These are phyloP conservation scores for Heteropelma amictum DNA, from an alignment of 2,888 invertebrate genomes.

Conservation along the genomic window DNA sequence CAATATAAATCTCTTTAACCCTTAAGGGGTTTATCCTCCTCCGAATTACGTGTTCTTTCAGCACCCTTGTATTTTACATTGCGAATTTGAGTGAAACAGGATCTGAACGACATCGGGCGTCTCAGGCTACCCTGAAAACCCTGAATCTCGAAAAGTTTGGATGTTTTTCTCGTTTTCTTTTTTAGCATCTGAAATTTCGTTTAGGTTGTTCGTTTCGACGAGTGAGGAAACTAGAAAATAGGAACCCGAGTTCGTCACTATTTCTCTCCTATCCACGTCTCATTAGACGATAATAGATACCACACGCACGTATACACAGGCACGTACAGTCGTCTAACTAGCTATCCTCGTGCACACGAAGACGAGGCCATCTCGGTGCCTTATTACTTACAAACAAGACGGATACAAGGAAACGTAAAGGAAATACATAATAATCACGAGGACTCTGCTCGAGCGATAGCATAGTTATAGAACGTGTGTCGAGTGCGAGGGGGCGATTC, in stretches of 20 bases:
- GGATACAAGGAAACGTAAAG: slow-evolving; percentile 38
- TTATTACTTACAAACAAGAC: slow-evolving; percentile 42
- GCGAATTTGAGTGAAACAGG: too few species aligned
- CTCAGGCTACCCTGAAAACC: too few species aligned
- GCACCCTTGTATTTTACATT: too few species aligned
- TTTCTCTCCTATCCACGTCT: slow-evolving; percentile 55
- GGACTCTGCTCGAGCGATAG: background rate
- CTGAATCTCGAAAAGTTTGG: too few species aligned
- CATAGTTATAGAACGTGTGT: background rate
- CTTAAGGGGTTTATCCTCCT: too few species aligned
- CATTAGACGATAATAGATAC: slow-evolving; percentile 59
- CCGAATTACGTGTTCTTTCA: too few species aligned
- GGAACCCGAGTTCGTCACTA: background rate
- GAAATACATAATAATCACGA: slow-evolving; percentile 53
- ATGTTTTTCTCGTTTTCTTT: too few species aligned
- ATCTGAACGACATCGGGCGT: too few species aligned
- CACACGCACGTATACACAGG: slow-evolving; percentile 27
- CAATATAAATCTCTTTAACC: too few species aligned
- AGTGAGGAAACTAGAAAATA: too few species aligned
- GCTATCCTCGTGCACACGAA: slow-evolving; percentile 18
- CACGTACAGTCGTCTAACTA: slow-evolving; percentile 24
- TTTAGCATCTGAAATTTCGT: too few species aligned
- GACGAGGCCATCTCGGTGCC: slow-evolving; percentile 14
- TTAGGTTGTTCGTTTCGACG: background rate
- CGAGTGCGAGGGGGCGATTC: slow-evolving; percentile 43